Evolutionary conservation across 2,888 invertebrate genomes (phyloP), one percentile per base, ranked within the genome.

Genomic region (Podabrus alpinus): DNA sequence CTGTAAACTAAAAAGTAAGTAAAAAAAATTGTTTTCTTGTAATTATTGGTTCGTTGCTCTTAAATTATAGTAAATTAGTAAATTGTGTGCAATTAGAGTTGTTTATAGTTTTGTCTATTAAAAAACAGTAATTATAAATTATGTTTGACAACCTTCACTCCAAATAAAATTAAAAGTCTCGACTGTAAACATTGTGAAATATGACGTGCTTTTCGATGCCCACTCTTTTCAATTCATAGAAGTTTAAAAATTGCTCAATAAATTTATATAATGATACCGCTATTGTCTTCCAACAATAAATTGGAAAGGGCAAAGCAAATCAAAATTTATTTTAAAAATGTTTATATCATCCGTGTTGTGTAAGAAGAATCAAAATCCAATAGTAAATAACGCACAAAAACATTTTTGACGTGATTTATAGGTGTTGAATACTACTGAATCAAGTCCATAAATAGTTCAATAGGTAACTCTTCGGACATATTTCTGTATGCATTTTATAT

Each of bases 401-500:
- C 72, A 75, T 72, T 75, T 72, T 59, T 11, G 19, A 66, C 19
- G 21, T 72, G 75, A 75, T 72, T 75, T 75, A 75, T 75, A 61
- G 62, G 69, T 69, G 75, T 70, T 59, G 69, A 75, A 72, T 62
- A 68, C 21, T 19, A 64, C 75, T 67, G 69, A 73, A 76, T 76
- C 76, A 68, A 66, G 68, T 71, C 73, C 69, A 76, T 76, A 77
- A 78, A 80, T 78, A 79, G 77, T 79, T 77, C 78, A 76, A 75
- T 78, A 78, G 77, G 68, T 74, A 76, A 75, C 73, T 25, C 59
- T 77, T 74, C 75, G 60, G 76, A 77, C 78, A 78, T 79, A 79
- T 77, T 78, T 78, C 71, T 76, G 77, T 77, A 78, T 78, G 77
- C 79, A 77, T 79, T 77, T 75, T 72, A 77, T 73, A 79, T 79